Conservation (phyloP, 1,140 invertebrate species). For the Pissodes strobi region DNA sequence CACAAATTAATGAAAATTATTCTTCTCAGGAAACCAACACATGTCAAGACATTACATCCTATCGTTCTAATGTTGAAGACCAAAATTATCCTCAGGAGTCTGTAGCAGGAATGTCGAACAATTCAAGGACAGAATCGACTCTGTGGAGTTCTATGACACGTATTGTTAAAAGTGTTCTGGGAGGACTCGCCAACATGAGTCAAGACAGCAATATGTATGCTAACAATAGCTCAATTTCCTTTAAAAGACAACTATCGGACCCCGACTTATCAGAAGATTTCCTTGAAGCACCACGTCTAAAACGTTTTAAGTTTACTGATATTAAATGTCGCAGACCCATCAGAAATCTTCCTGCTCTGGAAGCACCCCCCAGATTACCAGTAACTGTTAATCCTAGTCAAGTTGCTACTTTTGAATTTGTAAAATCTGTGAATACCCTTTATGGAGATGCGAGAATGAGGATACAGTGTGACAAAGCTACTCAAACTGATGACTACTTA, state of each 20-base stretch:
- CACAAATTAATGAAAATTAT: not conserved
- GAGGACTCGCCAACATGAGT: constrained; percentile 16
- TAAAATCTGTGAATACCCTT: constrained; percentile 21
- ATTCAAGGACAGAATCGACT: constrained; percentile 26
- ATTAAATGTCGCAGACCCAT: constrained; percentile 42
- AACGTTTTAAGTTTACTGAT: constrained; percentile 46
- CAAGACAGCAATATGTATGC: not conserved
- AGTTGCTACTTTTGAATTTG: constrained; percentile 18
- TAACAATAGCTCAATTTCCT: constrained; percentile 7
- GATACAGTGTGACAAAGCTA: constrained; percentile 38
- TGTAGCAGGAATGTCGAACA: constrained; percentile 2
- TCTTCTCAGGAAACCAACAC: not conserved
- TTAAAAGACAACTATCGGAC: constrained; percentile 30
- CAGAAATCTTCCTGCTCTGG: constrained; percentile 12
- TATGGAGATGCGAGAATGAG: constrained; percentile 12
- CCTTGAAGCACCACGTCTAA: constrained; percentile 20
- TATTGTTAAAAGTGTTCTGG: constrained; percentile 37
- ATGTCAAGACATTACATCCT: not conserved
- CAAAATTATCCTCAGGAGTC: too few species aligned
- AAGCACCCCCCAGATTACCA: not conserved
- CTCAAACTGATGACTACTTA: constrained; percentile 43
- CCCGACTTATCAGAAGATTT: constrained; percentile 14
- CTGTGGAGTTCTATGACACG: constrained; percentile 42
- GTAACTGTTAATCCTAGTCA: not conserved
- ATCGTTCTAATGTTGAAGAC: not conserved